Conservation (phyloP, 2,113 vertebrate species). For the Galeopterus variegatus region DNA sequence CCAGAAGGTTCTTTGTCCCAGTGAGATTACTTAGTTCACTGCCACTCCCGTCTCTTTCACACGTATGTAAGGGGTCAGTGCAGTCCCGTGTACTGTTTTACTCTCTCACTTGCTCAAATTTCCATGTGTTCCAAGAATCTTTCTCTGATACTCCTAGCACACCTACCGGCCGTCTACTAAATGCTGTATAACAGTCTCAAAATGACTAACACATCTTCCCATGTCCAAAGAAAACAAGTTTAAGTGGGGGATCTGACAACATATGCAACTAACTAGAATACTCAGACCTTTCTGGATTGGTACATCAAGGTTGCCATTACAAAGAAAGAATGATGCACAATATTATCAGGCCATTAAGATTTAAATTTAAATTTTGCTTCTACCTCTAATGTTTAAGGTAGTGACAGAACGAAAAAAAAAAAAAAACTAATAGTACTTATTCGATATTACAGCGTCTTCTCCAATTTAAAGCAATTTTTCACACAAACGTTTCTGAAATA, state of each 20-base stretch:
- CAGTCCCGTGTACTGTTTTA: background rate
- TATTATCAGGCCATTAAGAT: background rate
- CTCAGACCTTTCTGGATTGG: background rate
- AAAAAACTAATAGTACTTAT: background rate
- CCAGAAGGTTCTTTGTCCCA: background rate
- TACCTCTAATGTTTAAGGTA: background rate
- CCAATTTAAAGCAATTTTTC: background rate
- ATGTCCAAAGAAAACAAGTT: background rate
- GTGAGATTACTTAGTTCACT: background rate
- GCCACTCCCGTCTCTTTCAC: too few species aligned
- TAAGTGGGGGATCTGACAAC: background rate
- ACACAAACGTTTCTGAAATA: slow-evolving; percentile 9
- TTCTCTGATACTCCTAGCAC: background rate
- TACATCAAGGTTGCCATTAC: background rate
- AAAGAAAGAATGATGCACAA: background rate
- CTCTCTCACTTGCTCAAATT: background rate
- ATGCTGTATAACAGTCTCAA: background rate
- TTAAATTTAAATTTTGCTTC: background rate
- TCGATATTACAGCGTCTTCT: background rate
- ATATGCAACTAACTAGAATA: background rate
- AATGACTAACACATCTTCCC: too few species aligned
- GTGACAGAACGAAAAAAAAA: background rate
- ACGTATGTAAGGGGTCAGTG: too few species aligned
- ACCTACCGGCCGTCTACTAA: background rate
- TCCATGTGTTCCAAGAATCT: background rate